Evolutionary conservation across 2,888 invertebrate species (phyloP).

Genomic region (Idaea biselata): DNA sequence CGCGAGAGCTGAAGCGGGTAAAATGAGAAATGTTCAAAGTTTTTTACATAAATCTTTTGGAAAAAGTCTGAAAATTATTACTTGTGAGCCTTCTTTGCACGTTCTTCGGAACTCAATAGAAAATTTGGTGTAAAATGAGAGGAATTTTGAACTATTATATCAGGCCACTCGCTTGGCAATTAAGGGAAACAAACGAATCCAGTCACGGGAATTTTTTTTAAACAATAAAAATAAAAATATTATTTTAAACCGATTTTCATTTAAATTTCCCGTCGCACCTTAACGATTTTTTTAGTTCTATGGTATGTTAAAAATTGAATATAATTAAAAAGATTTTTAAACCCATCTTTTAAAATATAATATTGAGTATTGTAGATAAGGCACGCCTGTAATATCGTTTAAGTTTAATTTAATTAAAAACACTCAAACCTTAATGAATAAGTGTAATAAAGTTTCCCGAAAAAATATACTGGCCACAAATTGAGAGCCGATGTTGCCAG

Average conservation of each 20-base stretch:
- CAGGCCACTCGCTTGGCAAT: no score
- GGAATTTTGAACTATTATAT: neutral
- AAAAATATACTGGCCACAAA: conserved; percentile 17
- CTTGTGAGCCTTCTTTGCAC: conserved; percentile 47
- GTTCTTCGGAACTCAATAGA: conserved; percentile 33
- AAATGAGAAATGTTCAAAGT: conserved; percentile 75
- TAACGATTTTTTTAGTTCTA: no score
- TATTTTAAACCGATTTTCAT: no score
- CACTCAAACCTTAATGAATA: conserved; percentile 52
- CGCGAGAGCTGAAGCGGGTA: conserved; percentile 45
- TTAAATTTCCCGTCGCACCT: no score
- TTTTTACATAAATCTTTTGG: conserved; percentile 73
- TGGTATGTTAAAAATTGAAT: no score
- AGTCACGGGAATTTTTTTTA: no score
- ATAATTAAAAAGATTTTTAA: no score
- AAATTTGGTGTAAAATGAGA: conserved; percentile 14
- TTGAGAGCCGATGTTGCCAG: neutral
- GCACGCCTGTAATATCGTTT: conserved; percentile 48
- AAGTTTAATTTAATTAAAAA: conserved; percentile 44
- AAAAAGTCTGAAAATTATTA: conserved; percentile 67
- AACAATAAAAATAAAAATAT: no score
- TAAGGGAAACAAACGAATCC: no score
- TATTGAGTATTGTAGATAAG: conserved; percentile 38
- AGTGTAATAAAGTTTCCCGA: conserved; percentile 45
- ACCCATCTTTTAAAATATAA: neutral